Conservation (phyloP, 2,888 invertebrate species). For the Brachycybe producta region DNA sequence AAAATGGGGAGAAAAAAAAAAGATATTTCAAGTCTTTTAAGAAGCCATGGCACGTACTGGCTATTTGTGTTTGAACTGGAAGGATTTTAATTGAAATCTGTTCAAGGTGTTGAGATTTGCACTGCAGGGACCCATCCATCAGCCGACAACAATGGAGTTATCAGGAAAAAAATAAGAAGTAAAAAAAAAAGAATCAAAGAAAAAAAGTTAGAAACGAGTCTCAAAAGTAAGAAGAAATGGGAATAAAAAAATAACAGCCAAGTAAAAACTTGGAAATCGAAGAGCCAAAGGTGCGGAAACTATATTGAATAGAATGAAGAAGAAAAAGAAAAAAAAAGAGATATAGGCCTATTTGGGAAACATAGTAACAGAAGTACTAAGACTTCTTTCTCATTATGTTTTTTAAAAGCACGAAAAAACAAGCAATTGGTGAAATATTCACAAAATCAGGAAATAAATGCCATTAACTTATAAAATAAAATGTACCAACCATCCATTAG, state of each 20-base stretch:
- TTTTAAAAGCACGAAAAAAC: too few species aligned
- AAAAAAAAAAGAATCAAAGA: slow-evolving; percentile 5
- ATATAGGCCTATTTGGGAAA: too few species aligned
- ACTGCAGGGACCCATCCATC: slow-evolving; percentile 12
- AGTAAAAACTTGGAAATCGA: neutral
- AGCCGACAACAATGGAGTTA: slow-evolving; percentile 11
- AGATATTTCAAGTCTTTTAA: neutral
- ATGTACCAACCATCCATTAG: too few species aligned
- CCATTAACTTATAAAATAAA: too few species aligned
- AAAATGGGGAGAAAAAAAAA: neutral
- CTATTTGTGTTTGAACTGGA: slow-evolving; percentile 10
- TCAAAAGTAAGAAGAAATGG: neutral
- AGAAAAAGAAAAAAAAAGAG: too few species aligned
- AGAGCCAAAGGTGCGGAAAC: too few species aligned
- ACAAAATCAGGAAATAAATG: too few species aligned
- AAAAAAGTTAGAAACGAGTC: neutral
- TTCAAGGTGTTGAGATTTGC: slow-evolving; percentile 8
- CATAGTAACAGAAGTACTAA: too few species aligned
- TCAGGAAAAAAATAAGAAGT: neutral
- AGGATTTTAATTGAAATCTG: slow-evolving; percentile 11
- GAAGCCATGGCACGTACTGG: slow-evolving; percentile 7
- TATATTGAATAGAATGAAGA: too few species aligned
- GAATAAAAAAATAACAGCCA: neutral
- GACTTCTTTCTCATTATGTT: too few species aligned
- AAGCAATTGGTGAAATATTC: too few species aligned